Percentiles rank a stretch among this genome's conserved stretches.
Evolutionary conservation across 2,888 invertebrate species (phyloP).

Genomic region (Zygaena filipendulae): DNA sequence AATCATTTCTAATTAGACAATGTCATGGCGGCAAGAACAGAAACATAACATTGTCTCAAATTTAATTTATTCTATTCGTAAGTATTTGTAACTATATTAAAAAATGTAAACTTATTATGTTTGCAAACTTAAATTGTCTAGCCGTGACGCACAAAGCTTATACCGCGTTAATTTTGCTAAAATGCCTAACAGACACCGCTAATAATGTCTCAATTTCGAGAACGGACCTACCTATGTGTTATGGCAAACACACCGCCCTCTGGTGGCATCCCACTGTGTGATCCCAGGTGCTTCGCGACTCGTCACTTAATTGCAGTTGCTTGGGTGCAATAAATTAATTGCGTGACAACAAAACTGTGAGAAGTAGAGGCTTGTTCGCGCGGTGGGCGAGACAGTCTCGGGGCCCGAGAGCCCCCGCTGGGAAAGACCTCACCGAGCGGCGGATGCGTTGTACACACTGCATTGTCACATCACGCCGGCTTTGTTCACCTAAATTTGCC

Average conservation of each 20-base stretch:
- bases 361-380: slow-evolving; percentile 26
- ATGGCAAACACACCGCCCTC: slow-evolving; percentile 53
- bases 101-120: slow-evolving; percentile 20
- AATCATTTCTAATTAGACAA: too few species aligned
- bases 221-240: slow-evolving; percentile 54
- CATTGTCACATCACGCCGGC: slow-evolving; percentile 49
- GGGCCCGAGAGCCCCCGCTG: slow-evolving; percentile 43
- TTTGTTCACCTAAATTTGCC: slow-evolving; percentile 51
- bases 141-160: slow-evolving; percentile 38
- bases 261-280: slow-evolving; percentile 29
- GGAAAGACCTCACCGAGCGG: slow-evolving; percentile 46
- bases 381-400: slow-evolving; percentile 38
- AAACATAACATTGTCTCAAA: too few species aligned
- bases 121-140: slow-evolving; percentile 27
- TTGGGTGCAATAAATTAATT: slow-evolving; percentile 63
- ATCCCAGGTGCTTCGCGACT: slow-evolving; percentile 31
- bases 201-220: slow-evolving; percentile 62
- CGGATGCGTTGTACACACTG: slow-evolving; percentile 26
- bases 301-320: slow-evolving; percentile 24
- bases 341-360: slow-evolving; percentile 55
- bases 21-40: too few species aligned
- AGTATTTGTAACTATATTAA: too few species aligned
- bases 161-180: slow-evolving; percentile 35
- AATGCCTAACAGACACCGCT: slow-evolving; percentile 31
- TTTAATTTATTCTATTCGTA: too few species aligned